These are phyloP conservation scores for Heteronetta atricapilla DNA, from an alignment of 2,113 vertebrate species.

Conservation along the genomic window DNA sequence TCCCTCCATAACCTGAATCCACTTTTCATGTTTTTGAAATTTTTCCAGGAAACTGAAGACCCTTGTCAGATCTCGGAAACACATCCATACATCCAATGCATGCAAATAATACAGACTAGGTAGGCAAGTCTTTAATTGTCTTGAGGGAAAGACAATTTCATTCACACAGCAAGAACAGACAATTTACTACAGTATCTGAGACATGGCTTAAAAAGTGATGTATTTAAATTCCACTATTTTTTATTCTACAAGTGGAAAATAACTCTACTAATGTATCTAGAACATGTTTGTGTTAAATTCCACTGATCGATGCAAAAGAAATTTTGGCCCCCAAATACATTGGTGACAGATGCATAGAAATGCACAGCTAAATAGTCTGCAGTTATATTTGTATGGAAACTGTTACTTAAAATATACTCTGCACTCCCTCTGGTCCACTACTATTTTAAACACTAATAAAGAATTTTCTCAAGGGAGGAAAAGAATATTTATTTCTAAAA, in stretches of 20 bases:
- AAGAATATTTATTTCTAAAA: slow-evolving; percentile 36
- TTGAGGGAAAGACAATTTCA: background rate
- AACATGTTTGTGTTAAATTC: background rate
- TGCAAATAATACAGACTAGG: background rate
- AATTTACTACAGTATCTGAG: background rate
- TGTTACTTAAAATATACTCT: slow-evolving; percentile 19
- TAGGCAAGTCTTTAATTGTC: background rate
- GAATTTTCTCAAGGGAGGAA: background rate
- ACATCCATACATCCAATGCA: background rate
- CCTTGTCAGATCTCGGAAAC: background rate
- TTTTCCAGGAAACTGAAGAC: background rate
- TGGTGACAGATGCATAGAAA: background rate
- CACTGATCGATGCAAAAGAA: background rate
- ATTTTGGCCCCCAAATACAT: background rate
- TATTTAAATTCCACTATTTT: background rate
- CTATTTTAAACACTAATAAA: slow-evolving; percentile 28
- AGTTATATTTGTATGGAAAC: slow-evolving; percentile 5
- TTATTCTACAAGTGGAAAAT: background rate
- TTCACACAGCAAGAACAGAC: background rate
- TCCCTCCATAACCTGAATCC: background rate
- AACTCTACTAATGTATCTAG: background rate
- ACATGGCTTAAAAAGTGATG: background rate
- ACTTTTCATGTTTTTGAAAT: background rate
- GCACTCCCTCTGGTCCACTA: background rate
- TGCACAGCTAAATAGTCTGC: background rate